phyloP scores from a whole-genome alignment of 92 coral and sea anemone genomes.

The Chrysogorgia sp. region DNA sequence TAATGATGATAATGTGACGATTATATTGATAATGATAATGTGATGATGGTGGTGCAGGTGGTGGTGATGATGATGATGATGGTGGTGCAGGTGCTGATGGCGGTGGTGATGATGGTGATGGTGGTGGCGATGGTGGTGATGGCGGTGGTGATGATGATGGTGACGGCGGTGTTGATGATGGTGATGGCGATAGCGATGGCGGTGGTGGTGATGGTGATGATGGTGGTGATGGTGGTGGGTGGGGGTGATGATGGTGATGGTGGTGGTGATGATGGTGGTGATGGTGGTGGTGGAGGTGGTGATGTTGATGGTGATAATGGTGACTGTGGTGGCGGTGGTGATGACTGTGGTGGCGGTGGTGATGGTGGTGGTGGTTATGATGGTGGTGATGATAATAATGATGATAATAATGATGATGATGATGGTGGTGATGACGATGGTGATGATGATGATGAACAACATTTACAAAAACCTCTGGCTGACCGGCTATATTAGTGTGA shows the following conservation, averaged over 20 bases:
- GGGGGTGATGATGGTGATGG: neutral
- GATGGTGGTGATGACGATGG: neutral
- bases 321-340: neutral
- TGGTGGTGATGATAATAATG: neutral
- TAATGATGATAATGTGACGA: neutral
- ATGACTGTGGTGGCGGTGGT: neutral
- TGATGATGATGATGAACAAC: neutral
- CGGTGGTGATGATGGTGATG: neutral
- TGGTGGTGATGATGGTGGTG: neutral
- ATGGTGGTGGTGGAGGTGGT: neutral
- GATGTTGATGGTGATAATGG: conserved; percentile 4
- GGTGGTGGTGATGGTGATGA: neutral
- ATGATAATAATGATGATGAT: neutral
- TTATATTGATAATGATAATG: neutral
- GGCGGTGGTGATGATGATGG: neutral
- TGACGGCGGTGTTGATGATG: neutral
- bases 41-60: neutral
- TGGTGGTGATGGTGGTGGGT: neutral
- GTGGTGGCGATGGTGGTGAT: neutral
- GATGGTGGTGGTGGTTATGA: neutral
- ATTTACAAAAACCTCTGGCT: no score
- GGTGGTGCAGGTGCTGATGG: no score
- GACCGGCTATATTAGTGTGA: no score
- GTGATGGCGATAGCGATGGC: neutral
- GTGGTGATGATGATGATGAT: no score